Evolutionary conservation across 2,113 vertebrate species (phyloP).

Genomic region (Grus americana): DNA sequence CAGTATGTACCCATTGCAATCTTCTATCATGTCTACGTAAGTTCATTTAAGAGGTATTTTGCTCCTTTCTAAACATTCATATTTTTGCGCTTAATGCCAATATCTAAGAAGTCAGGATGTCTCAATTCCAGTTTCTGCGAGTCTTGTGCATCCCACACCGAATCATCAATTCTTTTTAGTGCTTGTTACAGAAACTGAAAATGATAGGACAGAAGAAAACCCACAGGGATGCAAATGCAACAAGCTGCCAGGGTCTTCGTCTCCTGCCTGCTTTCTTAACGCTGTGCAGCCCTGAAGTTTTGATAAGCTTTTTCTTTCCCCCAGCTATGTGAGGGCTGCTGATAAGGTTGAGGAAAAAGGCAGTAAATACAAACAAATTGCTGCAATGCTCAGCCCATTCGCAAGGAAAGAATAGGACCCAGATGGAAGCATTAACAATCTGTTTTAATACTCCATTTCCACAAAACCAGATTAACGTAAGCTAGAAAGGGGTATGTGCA

Average conservation of each 20-base stretch:
- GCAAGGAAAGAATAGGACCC: slow-evolving; percentile 39
- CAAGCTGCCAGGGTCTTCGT: slow-evolving; percentile 37
- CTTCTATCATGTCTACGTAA: not conserved
- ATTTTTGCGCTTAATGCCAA: not conserved
- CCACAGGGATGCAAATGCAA: slow-evolving; percentile 50
- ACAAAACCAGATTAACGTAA: slow-evolving; percentile 61
- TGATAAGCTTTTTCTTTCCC: slow-evolving; percentile 42
- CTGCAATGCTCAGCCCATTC: slow-evolving; percentile 41
- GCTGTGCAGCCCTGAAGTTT: slow-evolving; percentile 32
- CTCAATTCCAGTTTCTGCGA: slow-evolving; percentile 14
- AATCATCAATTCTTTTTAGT: slow-evolving; percentile 38
- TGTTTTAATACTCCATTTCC: slow-evolving; percentile 43
- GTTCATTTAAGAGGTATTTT: slow-evolving; percentile 15
- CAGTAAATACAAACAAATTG: slow-evolving; percentile 54
- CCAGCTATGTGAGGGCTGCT: slow-evolving; percentile 31
- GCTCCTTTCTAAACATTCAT: not conserved
- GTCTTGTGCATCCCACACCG: slow-evolving; percentile 6
- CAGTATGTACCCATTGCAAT: not conserved
- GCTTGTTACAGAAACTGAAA: slow-evolving; percentile 26
- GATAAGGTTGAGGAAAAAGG: slow-evolving; percentile 54
- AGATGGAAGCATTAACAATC: slow-evolving; percentile 59
- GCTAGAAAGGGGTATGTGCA: not conserved
- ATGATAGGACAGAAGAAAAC: not conserved
- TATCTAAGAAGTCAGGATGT: not conserved
- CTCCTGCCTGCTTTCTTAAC: slow-evolving; percentile 40